phyloP scores from a whole-genome alignment of 2,888 invertebrate genomes.

The Synergus laeviventris region DNA sequence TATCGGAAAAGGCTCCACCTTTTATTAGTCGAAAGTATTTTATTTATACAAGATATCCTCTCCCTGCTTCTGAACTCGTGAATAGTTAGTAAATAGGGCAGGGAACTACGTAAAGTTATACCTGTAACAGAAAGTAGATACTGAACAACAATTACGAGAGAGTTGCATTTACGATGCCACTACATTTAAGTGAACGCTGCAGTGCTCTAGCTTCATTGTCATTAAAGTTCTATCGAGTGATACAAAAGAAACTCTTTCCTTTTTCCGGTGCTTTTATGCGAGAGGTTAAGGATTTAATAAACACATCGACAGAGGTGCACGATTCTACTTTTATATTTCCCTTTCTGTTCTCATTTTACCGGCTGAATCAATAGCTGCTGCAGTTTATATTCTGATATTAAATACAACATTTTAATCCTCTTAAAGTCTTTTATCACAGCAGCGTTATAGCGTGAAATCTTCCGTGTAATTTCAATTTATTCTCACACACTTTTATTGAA shows the following conservation, averaged over 20 bases:
- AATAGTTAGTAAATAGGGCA: slow-evolving; percentile 29
- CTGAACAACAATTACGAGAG: slow-evolving; percentile 36
- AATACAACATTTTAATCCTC: slow-evolving; percentile 15
- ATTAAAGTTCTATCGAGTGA: slow-evolving; percentile 38
- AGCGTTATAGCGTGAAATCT: background rate
- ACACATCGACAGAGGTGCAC: background rate
- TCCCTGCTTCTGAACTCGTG: slow-evolving; percentile 8
- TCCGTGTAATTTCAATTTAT: background rate
- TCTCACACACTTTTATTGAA: background rate
- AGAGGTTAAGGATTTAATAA: slow-evolving; percentile 34
- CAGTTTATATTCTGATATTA: background rate
- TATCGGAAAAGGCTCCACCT: background rate
- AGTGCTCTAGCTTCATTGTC: slow-evolving; percentile 16
- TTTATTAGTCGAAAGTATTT: background rate
- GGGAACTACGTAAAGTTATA: slow-evolving; percentile 21
- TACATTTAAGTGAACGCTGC: slow-evolving; percentile 30
- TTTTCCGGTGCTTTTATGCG: slow-evolving; percentile 13
- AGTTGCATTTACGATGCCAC: slow-evolving; percentile 39
- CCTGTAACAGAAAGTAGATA: slow-evolving; percentile 19
- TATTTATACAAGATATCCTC: slow-evolving; percentile 17
- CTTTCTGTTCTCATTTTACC: slow-evolving; percentile 12
- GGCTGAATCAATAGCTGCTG: slow-evolving; percentile 11
- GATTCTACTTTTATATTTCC: slow-evolving; percentile 5
- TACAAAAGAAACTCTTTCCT: slow-evolving; percentile 18
- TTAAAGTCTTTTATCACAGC: background rate